These are phyloP conservation scores for Thalpophila matura DNA, from an alignment of 2,888 invertebrate species.

Conservation along the genomic window DNA sequence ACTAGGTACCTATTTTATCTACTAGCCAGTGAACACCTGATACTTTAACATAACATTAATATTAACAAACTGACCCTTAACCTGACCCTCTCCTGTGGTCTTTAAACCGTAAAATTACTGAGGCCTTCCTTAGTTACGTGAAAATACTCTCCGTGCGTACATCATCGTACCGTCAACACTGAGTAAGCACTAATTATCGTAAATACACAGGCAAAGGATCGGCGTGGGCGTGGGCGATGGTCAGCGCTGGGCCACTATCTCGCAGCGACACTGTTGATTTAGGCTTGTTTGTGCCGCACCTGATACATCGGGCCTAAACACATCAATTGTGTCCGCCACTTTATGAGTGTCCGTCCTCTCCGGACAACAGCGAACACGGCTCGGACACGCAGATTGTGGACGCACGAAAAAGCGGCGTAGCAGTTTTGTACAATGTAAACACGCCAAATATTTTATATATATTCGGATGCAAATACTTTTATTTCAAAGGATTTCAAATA, in stretches of 20 bases:
- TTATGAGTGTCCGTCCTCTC: slow-evolving; percentile 38
- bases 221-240: slow-evolving; percentile 38
- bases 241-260: slow-evolving; percentile 52
- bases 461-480: neutral
- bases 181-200: slow-evolving; percentile 61
- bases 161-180: slow-evolving; percentile 41
- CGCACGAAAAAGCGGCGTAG: neutral
- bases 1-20: neutral
- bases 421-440: slow-evolving; percentile 17
- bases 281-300: slow-evolving; percentile 63
- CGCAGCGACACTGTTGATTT: slow-evolving; percentile 62
- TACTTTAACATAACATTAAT: neutral
- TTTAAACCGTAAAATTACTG: slow-evolving; percentile 13
- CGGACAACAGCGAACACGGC: slow-evolving; percentile 5
- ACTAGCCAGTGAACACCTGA: neutral
- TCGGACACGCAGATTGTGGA: neutral
- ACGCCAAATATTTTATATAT: slow-evolving; percentile 9
- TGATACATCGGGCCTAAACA: slow-evolving; percentile 59
- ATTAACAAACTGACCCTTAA: slow-evolving; percentile 5
- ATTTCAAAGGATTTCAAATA: neutral
- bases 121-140: slow-evolving; percentile 21
- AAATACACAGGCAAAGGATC: slow-evolving; percentile 42
- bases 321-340: slow-evolving; percentile 61
- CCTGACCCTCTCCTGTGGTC: slow-evolving; percentile 13
- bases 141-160: slow-evolving; percentile 27